A percentile compares a stretch with the other conserved stretches of the same genome.
Conservation (phyloP, 2,888 invertebrate species). For the Pedicia rivosa region DNA sequence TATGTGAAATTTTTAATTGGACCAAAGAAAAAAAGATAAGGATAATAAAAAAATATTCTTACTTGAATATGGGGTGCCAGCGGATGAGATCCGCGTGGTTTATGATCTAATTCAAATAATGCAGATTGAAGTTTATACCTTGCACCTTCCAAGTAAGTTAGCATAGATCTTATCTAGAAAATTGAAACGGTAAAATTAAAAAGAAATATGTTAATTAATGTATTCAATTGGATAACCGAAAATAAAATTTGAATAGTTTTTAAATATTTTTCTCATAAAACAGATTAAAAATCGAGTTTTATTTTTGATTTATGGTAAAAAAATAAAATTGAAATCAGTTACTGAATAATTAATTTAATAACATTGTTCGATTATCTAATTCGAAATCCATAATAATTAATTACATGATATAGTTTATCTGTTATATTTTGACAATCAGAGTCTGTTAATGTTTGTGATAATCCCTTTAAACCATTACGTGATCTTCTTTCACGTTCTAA, state of each 20-base stretch:
- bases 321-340: too few species aligned
- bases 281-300: too few species aligned
- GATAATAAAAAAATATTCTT: background rate
- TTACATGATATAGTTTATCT: constrained; percentile 83
- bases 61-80: constrained; percentile 73
- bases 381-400: too few species aligned
- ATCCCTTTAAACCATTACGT: constrained; percentile 73
- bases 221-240: background rate
- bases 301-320: too few species aligned
- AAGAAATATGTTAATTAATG: background rate
- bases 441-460: constrained; percentile 74
- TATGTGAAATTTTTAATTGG: too few species aligned
- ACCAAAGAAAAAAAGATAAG: background rate
- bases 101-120: constrained; percentile 64
- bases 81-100: constrained; percentile 62
- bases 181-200: constrained; percentile 6
- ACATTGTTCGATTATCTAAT: too few species aligned
- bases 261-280: too few species aligned
- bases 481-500: constrained; percentile 81
- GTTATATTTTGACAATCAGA: constrained; percentile 82
- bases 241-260: constrained; percentile 1
- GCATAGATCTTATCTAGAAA: constrained; percentile 76
- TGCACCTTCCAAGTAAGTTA: constrained; percentile 81
- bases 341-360: too few species aligned
- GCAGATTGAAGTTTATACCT: constrained; percentile 75